Conservation (phyloP, 2,113 vertebrate species). For the Labeo catla region DNA sequence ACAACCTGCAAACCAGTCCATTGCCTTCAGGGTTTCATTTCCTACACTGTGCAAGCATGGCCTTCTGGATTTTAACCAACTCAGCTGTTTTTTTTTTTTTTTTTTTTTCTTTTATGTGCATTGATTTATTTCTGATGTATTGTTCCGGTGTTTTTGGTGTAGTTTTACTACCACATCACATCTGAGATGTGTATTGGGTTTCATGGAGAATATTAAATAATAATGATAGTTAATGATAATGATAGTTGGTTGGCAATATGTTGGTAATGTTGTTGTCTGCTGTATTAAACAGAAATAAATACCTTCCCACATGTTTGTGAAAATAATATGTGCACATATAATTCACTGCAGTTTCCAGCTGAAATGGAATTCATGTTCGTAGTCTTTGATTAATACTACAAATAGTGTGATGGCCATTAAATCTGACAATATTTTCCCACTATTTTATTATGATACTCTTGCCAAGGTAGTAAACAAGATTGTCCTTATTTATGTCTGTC, state of each 20-base stretch:
- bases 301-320: background rate
- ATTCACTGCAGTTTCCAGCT: background rate
- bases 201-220: background rate
- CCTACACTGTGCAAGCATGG: background rate
- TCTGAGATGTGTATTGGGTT: background rate
- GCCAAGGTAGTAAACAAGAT: background rate
- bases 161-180: background rate
- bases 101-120: background rate
- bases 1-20: slow-evolving; percentile 36
- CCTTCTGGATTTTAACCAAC: background rate
- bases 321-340: background rate
- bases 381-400: background rate
- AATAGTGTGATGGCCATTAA: no score
- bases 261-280: background rate
- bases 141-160: background rate
- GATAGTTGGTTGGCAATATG: background rate
- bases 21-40: slow-evolving; percentile 15
- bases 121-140: background rate
- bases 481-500: background rate
- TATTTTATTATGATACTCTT: background rate
- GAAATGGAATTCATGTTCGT: background rate
- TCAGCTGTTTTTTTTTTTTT: background rate
- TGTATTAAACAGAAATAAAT: background rate
- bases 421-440: background rate
- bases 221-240: no score